Evolutionary conservation across 2,797 vertebrate species (phyloP), one percentile per base, ranked within the genome.

Genomic region (Alcedo quadribrachys): DNA sequence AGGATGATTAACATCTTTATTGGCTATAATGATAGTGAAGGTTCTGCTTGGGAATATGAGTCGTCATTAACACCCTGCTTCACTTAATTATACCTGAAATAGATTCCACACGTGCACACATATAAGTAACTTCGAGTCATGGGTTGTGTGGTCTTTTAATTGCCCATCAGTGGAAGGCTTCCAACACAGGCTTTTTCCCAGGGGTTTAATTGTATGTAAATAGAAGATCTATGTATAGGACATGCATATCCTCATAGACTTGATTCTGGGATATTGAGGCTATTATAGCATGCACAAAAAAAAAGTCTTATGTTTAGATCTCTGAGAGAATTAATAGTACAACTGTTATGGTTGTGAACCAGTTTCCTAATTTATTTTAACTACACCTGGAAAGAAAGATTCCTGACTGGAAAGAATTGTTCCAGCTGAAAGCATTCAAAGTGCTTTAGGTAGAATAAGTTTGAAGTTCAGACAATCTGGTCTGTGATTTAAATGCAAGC

Each of bases 11-110:
- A 83, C 37, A 28, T 81, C 45, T 85, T 68, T 87, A 89, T 91
- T 89, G 67, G 57, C 76, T 87, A 7, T 96, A 93, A 94, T 92
- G 93, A 92, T 83, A 85, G 84, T 92, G 90, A 96, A 95, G 91
- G 89, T 94, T 95, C 73, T 93, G 3, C 77, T 81, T 92, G 77
- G 63, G 85, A 94, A 81, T 85, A 61, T 46, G 90, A 94, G 89
- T 81, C 0, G 2, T 90, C 86, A 91, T 92, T 85, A 85, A 81
- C 62, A 30, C 42, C 1, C 1, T 85, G 45, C 76, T 96, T 94
- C 77, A 67, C 87, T 94, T 96, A 96, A 95, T 95, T 95, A 83
- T 68, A 68, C 89, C 55, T 83, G 85, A 62, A 89, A 84, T 65
- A 79, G 87, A 83, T 91, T 89, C 74, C 53, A 71, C 54, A 51